Evolutionary conservation across 2,888 invertebrate species (phyloP).

Genomic region (Erebia epiphron): DNA sequence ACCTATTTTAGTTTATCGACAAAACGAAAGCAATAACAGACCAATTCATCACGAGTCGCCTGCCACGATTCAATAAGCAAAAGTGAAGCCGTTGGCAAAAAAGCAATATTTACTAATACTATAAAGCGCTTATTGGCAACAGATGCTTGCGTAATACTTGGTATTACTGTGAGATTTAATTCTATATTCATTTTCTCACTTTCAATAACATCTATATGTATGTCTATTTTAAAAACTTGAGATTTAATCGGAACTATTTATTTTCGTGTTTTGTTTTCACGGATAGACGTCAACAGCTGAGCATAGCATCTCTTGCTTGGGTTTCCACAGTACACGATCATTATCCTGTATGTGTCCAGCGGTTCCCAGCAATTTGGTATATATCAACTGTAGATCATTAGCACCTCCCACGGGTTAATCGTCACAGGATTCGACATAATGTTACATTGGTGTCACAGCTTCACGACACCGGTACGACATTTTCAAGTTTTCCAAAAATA

Average conservation of each 20-base stretch:
- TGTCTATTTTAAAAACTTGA: neutral
- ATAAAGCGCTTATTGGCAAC: constrained; percentile 10
- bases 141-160: constrained; percentile 10
- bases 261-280: no score
- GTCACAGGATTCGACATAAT: no score
- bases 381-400: no score
- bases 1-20: neutral
- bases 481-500: no score
- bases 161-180: constrained; percentile 13
- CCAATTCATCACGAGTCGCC: constrained; percentile 26
- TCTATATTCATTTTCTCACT: constrained; percentile 1
- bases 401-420: no score
- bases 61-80: constrained; percentile 28
- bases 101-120: constrained; percentile 23
- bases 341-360: no score
- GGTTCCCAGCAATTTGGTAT: no score
- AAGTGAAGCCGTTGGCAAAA: constrained; percentile 17
- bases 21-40: constrained; percentile 11
- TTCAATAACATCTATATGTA: neutral
- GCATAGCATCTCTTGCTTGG: no score
- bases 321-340: no score
- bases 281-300: no score
- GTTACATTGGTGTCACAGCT: no score
- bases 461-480: no score
- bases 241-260: neutral